These are phyloP conservation scores for Etheostoma cragini DNA, from an alignment of 2,113 vertebrate genomes.

Conservation along the genomic window DNA sequence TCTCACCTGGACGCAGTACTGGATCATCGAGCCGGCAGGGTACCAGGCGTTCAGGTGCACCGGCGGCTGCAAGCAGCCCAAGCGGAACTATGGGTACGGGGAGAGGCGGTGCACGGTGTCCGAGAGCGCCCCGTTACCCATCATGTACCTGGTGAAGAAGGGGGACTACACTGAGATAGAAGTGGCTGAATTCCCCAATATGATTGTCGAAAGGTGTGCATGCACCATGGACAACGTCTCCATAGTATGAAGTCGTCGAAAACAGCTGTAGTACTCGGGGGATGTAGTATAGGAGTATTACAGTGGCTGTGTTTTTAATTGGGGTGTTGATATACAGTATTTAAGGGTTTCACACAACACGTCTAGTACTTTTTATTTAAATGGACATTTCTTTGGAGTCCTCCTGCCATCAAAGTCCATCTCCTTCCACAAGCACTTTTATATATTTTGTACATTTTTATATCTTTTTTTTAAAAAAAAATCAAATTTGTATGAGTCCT, in stretches of 20 bases:
- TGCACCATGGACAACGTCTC: constrained; percentile 86
- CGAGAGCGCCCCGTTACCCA: constrained; percentile 87
- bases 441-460: constrained; percentile 75
- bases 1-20: constrained; percentile 88
- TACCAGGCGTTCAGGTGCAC: constrained; percentile 88
- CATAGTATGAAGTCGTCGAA: constrained; percentile 77
- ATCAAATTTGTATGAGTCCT: constrained; percentile 49
- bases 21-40: constrained; percentile 89
- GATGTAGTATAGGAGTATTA: background rate
- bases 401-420: constrained; percentile 9
- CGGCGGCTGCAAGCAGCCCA: constrained; percentile 85
- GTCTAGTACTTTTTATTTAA: constrained; percentile 81
- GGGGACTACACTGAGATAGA: constrained; percentile 92
- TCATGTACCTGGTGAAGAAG: constrained; percentile 92
- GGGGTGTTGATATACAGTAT: constrained; percentile 44
- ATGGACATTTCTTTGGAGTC: constrained; percentile 48
- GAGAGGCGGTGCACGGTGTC: constrained; percentile 83
- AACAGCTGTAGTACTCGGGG: background rate
- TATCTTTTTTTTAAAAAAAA: constrained; percentile 57
- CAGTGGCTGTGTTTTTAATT: background rate
- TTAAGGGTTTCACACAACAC: constrained; percentile 60
- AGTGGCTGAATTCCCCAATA: constrained; percentile 91
- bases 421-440: constrained; percentile 80
- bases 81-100: constrained; percentile 80
- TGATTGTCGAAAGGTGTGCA: constrained; percentile 89